Evolutionary conservation across 2,113 vertebrate species (phyloP), one percentile per base, ranked within the genome.

Genomic region (Gallinago jamesoni): DNA sequence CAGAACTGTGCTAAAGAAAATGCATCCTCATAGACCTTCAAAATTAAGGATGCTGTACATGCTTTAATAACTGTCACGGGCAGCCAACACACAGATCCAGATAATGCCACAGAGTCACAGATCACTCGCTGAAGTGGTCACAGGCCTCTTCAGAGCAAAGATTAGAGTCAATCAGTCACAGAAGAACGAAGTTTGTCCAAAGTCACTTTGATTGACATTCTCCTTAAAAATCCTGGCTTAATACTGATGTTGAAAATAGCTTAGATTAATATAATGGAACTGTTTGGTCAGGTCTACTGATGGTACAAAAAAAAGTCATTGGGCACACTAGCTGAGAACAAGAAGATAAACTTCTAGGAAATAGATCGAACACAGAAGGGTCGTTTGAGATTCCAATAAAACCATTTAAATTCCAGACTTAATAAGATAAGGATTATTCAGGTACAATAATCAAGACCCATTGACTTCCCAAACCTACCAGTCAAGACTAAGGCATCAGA

Each of bases 141-240:
- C 78, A 69, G 75, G 25, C n/a, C 45, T 66, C 69, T 72, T 74
- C 24, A 30, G 48, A 73, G 62, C n/a, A 55, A 62, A 87, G 63
- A 87, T 55, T 55, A 78, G 28, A 86, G 27, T 22, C 41, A 50
- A 35, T 57, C 57, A 48, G 57, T 15, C 80, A 72, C 1, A 48
- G 37, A 4, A 91, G 33, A 41, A 68, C 21, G 9, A 75, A 82
- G 45, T 53, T 22, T 92, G 66, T n/a, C 47, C 77, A 21, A 45
- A 93, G 67, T 30, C 45, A 86, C 27, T 64, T 77, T 93, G 64
- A 94, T 0, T 64, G 62, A 60, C 33, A 4, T 31, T 79, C 57
- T 80, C 68, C 60, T 87, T 72, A 39, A 89, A 95, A 92, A 28
- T 37, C 52, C 69, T 79, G 28, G 31, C 43, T 92, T 64, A 87